Base-by-base conservation (phyloP, 1,140 invertebrate genomes). In the Nasonia giraulti region DNA sequence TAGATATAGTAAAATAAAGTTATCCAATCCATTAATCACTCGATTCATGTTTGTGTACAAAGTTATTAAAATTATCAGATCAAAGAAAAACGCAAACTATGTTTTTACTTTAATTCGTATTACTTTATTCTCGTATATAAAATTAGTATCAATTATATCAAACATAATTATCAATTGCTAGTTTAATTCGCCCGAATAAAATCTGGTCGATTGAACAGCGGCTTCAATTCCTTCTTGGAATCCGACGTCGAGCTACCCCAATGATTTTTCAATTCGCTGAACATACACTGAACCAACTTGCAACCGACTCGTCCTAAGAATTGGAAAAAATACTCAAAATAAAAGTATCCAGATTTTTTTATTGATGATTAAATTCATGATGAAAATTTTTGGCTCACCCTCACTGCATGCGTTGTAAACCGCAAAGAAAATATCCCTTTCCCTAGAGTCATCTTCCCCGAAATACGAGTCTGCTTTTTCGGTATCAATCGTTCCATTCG, bases 201-300 rank as follows among this genome's bases (percentile, higher is more conserved):
- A 20, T n/a, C 55, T n/a, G 14, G 55, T 2, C 20, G n/a, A n/a
- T 11, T 11, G 27, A 71, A 71, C 27, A 31, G 68, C 27, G 68
- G 14, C 20, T 75, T 75, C 73, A 75, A 11, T 11, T 50, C 27
- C 1, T 78, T 78, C 12, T 62, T 27, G 6, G 47, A 17, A 78
- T 55, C 2, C 44, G n/a, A 23, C 5, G 23, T 20, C 12, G 33
- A 20, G n/a, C 74, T 33, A n/a, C 31, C 17, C 74, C 31, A 44
- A 76, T 47, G 74, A 76, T 76, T 71, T 40, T 75, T 75, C 73
- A 75, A 8, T 23, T 50, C 27, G 5, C 44, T 12, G 10, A 77
- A 77, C 75, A 77, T 77, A 50, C 75, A 77, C 23, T 27, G 20
- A 20, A 77, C 75, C 11, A 77, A 31, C n/a, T 77, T 33, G 44